Evolutionary conservation across 2,797 vertebrate genomes (phyloP), one percentile per base, ranked within the genome.

Genomic region (Bovichtus diacanthus): DNA sequence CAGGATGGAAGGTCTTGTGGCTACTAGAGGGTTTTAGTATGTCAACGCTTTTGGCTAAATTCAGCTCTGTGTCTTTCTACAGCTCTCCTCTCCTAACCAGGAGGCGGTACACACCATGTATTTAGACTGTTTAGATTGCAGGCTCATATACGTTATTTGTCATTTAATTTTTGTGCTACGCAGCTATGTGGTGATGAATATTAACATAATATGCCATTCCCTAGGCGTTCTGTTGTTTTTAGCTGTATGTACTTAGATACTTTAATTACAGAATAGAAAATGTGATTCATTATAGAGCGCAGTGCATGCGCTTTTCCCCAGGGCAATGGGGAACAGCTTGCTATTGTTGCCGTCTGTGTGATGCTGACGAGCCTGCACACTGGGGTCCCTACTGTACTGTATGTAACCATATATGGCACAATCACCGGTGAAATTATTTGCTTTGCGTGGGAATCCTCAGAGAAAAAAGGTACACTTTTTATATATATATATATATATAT

Each of bases 1-100:
- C 85, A 78, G 84, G 86, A 87, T 91, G 88, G 76, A 85, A 85
- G 87, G 90, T 86, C 88, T 82, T 84, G 90, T 76, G 88, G 92
- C 89, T 85, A 75, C 86, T 76, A 79, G 64, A 86, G 76, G 83
- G 82, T 90, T 90, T 90, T 51, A 88, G 87, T 69, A 76, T 90
- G 84, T 91, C 89, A 90, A 84, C 68, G 76, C 84, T 86, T 55
- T 76, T 58, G 74, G 89, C 86, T 81, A 79, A 88, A 88, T 87
- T 87, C 79, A 72, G 72, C 84, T 78, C 58, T 2, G 2, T 76
- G 80, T 90, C 87, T 86, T 65, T 89, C 90, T 51, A 1, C 82
- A 62, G 70, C 81, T 80, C 78, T 56, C 51, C 21, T 61, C 47
- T 75, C 38, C 68, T 49, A 46, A 84, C 83, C 18, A 58, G 59